Evolutionary conservation across 2,888 invertebrate species (phyloP), one percentile per base, ranked within the genome.

Genomic region (Apotomis turbidana): DNA sequence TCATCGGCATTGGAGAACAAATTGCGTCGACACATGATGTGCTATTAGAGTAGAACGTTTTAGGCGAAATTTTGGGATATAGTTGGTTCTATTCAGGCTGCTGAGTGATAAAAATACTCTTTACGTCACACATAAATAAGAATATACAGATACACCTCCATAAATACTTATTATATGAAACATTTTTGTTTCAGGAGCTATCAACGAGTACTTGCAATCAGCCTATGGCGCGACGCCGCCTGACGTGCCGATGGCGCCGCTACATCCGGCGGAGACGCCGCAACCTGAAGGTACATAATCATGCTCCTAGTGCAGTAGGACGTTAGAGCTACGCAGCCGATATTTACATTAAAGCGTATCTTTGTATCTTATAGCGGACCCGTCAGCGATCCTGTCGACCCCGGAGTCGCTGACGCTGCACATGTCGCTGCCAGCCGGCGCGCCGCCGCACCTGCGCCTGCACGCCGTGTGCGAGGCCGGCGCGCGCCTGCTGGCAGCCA

Each of bases 391-490:
- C 72, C 85, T 91, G 4, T 80, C 85, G 75, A 81, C 81, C 0
- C 74, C 85, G 54, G 90, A 86, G 75, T 83, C 87, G 0, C 78
- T 82, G 9, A 79, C 79, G 71, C 84, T 91, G 68, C 74, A 74
- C 46, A 80, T 91, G 76, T 64, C 83, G 1, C 80, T 97, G 58
- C 95, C 96, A 12, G 95, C 95, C 38, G 95, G 97, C 5, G 96
- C 97, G 79, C 97, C 98, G 12, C 95, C 97, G n/a, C 97, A 97
- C 90, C 95, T 98, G 80, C 98, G 98, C 78, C 96, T 98, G 82
- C 98, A 99, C 92, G 98, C 97, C 82, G 97, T 98, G 66, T 99
- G 98, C 91, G 99, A 99, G 93, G 97, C 97, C 78, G 98, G 98
- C 38, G 98, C 99, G 3, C 93, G 99, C 63, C 94, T 99, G 69